A percentile compares a stretch with the other conserved stretches of the same genome.
Conservation (phyloP, 2,797 vertebrate species). For the Anguilla marmorata region DNA sequence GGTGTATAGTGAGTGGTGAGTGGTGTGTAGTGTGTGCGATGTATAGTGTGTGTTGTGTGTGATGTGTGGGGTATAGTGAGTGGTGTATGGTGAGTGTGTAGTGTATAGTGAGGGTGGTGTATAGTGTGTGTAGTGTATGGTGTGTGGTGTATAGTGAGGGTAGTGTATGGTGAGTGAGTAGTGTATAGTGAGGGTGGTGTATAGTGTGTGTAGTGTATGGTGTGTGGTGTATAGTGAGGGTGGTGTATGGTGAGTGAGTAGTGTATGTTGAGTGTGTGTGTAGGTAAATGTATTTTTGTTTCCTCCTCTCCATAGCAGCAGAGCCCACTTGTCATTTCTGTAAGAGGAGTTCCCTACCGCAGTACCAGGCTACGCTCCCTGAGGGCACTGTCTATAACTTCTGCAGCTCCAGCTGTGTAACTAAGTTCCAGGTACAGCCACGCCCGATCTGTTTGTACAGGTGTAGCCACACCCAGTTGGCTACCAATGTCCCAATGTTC, state of each 20-base stretch:
- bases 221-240: not conserved
- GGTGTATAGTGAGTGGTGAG: no score
- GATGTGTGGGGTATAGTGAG: no score
- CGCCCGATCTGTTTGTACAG: not conserved
- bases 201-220: not conserved
- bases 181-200: not conserved
- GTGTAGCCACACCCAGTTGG: not conserved
- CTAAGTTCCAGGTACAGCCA: constrained; percentile 90
- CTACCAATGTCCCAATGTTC: not conserved
- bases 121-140: not conserved
- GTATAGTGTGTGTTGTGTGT: no score
- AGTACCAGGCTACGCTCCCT: constrained; percentile 95
- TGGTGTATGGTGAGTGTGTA: not conserved
- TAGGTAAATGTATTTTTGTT: not conserved
- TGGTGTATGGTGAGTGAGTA: not conserved
- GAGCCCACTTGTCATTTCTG: constrained; percentile 97
- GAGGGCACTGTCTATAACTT: constrained; percentile 96
- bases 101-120: not conserved
- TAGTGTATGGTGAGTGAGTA: not conserved
- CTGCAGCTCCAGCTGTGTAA: constrained; percentile 97
- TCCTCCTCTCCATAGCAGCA: constrained; percentile 68
- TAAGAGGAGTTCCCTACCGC: constrained; percentile 94
- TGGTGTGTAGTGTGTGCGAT: no score
- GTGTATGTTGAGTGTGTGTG: constrained; percentile 1
- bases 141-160: not conserved